phyloP scores from a whole-genome alignment of 2,888 invertebrate genomes.

The Drosophila fulvimacula region DNA sequence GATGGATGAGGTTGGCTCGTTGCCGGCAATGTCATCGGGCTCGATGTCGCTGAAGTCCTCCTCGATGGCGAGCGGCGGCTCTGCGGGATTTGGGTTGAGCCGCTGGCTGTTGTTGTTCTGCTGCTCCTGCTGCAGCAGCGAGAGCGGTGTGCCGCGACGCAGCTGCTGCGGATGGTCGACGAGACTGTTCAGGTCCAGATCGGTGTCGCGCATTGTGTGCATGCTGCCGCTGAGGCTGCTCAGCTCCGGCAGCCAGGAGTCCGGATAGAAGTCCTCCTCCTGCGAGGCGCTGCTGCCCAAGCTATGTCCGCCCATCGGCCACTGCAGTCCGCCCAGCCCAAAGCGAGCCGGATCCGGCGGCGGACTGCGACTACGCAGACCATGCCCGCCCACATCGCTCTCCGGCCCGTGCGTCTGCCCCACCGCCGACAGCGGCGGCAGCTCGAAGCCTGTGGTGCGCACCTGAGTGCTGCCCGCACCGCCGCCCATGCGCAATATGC shows the following conservation, averaged over 20 bases:
- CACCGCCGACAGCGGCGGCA: conserved; percentile 2
- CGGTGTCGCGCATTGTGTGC: conserved; percentile 31
- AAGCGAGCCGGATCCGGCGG: background rate
- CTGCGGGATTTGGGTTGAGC: background rate
- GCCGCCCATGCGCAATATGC: conserved; percentile 20
- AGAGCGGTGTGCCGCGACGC: background rate
- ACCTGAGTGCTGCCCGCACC: background rate
- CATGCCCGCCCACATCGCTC: background rate
- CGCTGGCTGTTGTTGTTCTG: background rate
- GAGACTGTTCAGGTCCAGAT: conserved; percentile 16
- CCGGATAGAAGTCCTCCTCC: conserved; percentile 19
- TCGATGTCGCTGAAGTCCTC: conserved; percentile 46
- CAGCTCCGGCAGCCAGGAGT: conserved; percentile 6
- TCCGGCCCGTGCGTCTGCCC: background rate
- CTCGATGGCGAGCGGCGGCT: conserved; percentile 10
- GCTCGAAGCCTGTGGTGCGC: conserved; percentile 8
- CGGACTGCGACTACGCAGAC: background rate
- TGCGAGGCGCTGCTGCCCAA: conserved; percentile 30
- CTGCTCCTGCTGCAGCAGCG: background rate
- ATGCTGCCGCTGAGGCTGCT: conserved; percentile 31
- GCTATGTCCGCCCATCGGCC: background rate
- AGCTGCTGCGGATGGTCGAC: conserved; percentile 4
- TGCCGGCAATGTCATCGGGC: conserved; percentile 6
- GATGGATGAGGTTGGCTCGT: conserved; percentile 18
- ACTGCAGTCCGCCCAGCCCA: conserved; percentile 6